These are phyloP conservation scores for Oxystoma pomonae DNA, from an alignment of 2,888 invertebrate genomes.

Conservation along the genomic window DNA sequence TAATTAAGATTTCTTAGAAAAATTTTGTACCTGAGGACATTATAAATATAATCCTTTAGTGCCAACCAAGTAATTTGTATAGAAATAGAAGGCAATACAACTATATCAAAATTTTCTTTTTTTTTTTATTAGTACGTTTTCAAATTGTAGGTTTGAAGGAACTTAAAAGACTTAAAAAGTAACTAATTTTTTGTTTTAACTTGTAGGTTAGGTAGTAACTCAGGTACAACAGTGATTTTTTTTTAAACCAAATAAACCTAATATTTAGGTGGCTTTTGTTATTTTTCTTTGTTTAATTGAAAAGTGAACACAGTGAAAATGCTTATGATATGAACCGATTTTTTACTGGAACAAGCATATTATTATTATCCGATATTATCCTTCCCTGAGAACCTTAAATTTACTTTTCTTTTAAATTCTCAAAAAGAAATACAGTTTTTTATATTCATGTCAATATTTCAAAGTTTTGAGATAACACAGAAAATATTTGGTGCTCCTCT, in stretches of 20 bases:
- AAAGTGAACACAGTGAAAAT: no score
- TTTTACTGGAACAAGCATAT: no score
- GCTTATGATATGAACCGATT: no score
- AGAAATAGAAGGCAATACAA: neutral
- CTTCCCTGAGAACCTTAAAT: no score
- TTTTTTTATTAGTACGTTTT: no score
- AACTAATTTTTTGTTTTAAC: neutral
- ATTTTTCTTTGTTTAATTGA: constrained; percentile 16
- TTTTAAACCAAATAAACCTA: constrained; percentile 33
- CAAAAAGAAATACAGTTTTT: no score
- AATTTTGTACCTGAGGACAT: neutral
- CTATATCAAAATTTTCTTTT: neutral
- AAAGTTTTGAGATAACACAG: no score
- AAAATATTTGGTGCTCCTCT: no score
- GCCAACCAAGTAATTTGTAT: neutral
- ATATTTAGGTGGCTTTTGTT: constrained; percentile 32
- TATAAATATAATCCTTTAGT: neutral
- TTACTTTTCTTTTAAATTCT: no score
- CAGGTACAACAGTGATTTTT: constrained; percentile 28
- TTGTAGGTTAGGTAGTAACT: constrained; percentile 6
- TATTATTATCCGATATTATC: no score
- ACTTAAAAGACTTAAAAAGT: neutral
- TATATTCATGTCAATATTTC: no score
- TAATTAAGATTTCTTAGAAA: neutral
- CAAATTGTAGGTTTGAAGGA: neutral